Evolutionary conservation across 2,113 vertebrate species (phyloP), one percentile per base, ranked within the genome.

Genomic region (Cervus canadensis): DNA sequence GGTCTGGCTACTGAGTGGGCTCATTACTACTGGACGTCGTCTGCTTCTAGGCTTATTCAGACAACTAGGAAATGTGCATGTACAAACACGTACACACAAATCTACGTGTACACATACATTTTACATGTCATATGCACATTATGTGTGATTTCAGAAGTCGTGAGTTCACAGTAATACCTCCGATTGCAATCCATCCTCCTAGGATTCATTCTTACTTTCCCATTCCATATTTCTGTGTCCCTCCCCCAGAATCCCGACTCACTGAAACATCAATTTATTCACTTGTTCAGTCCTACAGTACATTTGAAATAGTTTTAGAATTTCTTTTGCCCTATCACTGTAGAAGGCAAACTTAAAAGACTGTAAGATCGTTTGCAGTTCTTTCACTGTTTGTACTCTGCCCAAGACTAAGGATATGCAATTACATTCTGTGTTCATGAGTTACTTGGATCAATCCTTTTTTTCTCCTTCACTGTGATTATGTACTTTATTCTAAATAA

Each of bases 401-500:
- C 28, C 45, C 21, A 5, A 84, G 54, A 28, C 17, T 50, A 57
- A 96, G 50, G 50, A 36, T 74, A 62, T 60, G 28, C 86, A 43
- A 33, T 50, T 71, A 87, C 11, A 50, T 62, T 36, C 16, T 83
- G 11, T 60, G 11, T 81, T 94, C 14, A 57, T 89, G 78, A 89
- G 83, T 67, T 81, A 94, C 12, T 71, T 92, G 6, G 43, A 30
- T 59, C 89, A 45, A 33, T 92, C 60, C 13, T 60, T 83, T 84
- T 87, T 76, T 87, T 17, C 15, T 82, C 60, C 45, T 28, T 71
- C 9, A 74, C 67, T 97, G 78, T 91, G 59, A 48, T 89, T 88
- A 74, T 40, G 45, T 82, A 62, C 54, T 84, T 94, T 91, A 11
- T 59, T 93, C 67, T 25, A 89, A 97, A 91, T 89, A 86, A 95